phyloP scores from a whole-genome alignment of 2,113 vertebrate genomes.

The Oreochromis aureus region DNA sequence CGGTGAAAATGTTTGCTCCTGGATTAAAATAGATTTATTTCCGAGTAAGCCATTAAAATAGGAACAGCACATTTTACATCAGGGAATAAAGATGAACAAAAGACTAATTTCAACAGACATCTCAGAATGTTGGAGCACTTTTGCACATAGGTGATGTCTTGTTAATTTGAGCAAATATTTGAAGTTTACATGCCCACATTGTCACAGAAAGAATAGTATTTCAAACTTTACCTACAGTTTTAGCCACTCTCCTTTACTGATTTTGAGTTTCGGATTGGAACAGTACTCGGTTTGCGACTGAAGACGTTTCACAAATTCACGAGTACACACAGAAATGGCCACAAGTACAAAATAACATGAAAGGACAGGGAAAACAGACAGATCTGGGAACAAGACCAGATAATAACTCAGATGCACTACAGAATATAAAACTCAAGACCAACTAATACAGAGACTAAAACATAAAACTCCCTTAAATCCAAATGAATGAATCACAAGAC shows the following conservation, averaged over 20 bases:
- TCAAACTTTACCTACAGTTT: neutral
- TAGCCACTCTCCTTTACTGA: neutral
- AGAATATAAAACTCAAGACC: neutral
- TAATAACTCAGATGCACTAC: neutral
- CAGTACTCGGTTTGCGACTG: neutral
- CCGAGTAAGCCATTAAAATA: neutral
- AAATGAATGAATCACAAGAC: neutral
- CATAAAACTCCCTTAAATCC: neutral
- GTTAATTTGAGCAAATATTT: accelerated
- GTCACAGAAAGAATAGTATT: neutral
- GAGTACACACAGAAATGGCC: neutral
- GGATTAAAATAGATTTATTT: neutral
- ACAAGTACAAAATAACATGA: neutral
- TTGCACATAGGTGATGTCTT: neutral
- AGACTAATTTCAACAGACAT: neutral
- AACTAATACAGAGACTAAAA: neutral
- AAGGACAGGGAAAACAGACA: neutral
- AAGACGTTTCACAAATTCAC: neutral
- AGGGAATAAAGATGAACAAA: neutral
- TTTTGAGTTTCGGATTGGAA: accelerated
- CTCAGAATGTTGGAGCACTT: neutral
- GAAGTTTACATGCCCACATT: neutral
- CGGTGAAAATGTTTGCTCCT: neutral
- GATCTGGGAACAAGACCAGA: accelerated
- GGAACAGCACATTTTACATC: neutral